These are phyloP conservation scores for Anguilla japonica DNA, from an alignment of 2,113 vertebrate genomes.

Conservation along the genomic window DNA sequence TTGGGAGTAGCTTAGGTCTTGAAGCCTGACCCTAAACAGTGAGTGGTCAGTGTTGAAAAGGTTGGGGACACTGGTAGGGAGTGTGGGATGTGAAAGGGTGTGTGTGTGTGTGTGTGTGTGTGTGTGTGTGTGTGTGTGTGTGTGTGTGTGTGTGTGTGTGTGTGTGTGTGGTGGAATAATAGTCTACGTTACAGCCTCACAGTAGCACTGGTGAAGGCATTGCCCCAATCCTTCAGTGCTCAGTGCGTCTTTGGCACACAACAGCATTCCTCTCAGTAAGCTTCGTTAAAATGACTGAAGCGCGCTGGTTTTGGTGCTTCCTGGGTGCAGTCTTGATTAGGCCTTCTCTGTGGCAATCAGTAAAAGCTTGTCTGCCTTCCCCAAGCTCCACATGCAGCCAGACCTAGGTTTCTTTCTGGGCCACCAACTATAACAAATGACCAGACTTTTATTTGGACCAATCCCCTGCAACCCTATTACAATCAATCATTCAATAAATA, in stretches of 20 bases:
- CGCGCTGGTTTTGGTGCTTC: not conserved
- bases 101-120: not conserved
- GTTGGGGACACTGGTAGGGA: not conserved
- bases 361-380: not conserved
- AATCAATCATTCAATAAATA: conserved; percentile 51
- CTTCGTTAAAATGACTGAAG: not conserved
- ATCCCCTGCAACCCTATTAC: conserved; percentile 50
- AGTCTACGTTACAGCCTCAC: not conserved
- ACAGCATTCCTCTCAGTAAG: not conserved
- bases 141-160: not conserved
- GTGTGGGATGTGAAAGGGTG: not conserved
- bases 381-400: not conserved
- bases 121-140: not conserved
- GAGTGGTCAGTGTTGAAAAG: not conserved
- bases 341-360: not conserved
- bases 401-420: not conserved
- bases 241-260: conserved; percentile 15
- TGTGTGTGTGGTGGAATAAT: not conserved
- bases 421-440: not conserved
- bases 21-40: not conserved
- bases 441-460: conserved; percentile 35
- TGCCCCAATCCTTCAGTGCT: not conserved
- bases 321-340: not conserved
- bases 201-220: not conserved
- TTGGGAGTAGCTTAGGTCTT: not conserved